Evolutionary conservation across 92 coral and sea anemone species (phyloP).

Genomic region (Phenganax subtilis): DNA sequence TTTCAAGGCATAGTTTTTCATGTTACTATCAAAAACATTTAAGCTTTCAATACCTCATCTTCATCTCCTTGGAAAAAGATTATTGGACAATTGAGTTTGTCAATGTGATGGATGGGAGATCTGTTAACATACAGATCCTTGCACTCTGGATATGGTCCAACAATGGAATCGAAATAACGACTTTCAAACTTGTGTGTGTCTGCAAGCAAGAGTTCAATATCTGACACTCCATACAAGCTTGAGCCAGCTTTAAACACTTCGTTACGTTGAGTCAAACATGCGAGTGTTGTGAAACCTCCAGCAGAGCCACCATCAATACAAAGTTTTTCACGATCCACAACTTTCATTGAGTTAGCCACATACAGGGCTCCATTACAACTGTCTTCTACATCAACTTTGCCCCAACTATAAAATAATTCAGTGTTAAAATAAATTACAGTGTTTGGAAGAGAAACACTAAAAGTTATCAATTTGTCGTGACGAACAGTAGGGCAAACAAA

Average conservation of each 20-base stretch:
- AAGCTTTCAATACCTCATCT: slow-evolving; percentile 60
- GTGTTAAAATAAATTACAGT: not conserved
- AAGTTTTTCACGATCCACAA: slow-evolving; percentile 62
- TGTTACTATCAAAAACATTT: not conserved
- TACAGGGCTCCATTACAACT: slow-evolving; percentile 79
- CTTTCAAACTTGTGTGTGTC: slow-evolving; percentile 95
- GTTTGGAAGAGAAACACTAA: not conserved
- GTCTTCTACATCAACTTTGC: slow-evolving; percentile 77
- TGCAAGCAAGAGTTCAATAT: slow-evolving; percentile 60
- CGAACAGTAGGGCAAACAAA: not conserved
- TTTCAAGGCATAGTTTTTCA: too few relatives aligned
- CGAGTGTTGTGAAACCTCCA: slow-evolving; percentile 79
- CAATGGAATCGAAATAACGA: slow-evolving; percentile 61
- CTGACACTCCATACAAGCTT: slow-evolving; percentile 74
- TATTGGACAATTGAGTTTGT: slow-evolving; percentile 63
- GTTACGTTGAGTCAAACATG: slow-evolving; percentile 67
- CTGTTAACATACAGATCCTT: slow-evolving; percentile 55
- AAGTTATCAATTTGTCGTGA: not conserved
- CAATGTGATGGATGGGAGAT: slow-evolving; percentile 69
- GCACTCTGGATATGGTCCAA: slow-evolving; percentile 74
- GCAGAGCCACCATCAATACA: slow-evolving; percentile 91
- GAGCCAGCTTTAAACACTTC: slow-evolving; percentile 83
- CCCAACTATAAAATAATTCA: slow-evolving; percentile 63
- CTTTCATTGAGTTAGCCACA: slow-evolving; percentile 66
- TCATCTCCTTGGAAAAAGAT: slow-evolving; percentile 87